These are phyloP conservation scores for Pardosa pseudoannulata DNA, from an alignment of 2,888 invertebrate species.

Conservation along the genomic window DNA sequence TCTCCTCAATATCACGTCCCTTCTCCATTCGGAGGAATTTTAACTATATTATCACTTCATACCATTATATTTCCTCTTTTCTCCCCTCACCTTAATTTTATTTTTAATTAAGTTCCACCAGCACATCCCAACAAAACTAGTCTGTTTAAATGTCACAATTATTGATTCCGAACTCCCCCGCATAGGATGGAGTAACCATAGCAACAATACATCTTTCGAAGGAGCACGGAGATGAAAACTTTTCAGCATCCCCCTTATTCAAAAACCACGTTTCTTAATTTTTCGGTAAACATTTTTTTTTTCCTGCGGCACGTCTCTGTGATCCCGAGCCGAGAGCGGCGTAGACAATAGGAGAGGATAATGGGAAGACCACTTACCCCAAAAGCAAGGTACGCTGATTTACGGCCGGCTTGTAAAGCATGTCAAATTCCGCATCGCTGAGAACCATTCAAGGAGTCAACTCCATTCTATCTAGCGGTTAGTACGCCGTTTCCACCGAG, in stretches of 20 bases:
- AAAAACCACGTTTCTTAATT: background rate
- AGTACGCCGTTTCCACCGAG: background rate
- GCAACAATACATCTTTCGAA: constrained; percentile 38
- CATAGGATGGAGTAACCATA: constrained; percentile 52
- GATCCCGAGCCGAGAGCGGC: background rate
- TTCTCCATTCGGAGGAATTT: too few species aligned
- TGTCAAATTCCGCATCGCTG: background rate
- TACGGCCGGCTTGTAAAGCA: background rate
- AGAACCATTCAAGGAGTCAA: background rate
- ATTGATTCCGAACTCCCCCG: constrained; percentile 67
- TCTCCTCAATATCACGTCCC: too few species aligned
- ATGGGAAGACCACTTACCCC: background rate
- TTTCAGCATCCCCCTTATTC: constrained; percentile 3
- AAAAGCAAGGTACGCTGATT: background rate
- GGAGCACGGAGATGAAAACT: constrained; percentile 55
- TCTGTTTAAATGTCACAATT: constrained; percentile 64
- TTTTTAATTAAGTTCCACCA: too few species aligned
- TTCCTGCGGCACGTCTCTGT: too few species aligned
- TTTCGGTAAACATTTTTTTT: too few species aligned
- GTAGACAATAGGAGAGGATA: background rate
- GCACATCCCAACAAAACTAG: background rate
- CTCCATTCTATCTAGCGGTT: background rate
- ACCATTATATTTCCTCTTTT: too few species aligned
- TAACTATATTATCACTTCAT: too few species aligned
- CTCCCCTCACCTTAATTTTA: too few species aligned